Evolutionary conservation across 2,797 vertebrate species (phyloP).

Genomic region (Podargus strigoides): DNA sequence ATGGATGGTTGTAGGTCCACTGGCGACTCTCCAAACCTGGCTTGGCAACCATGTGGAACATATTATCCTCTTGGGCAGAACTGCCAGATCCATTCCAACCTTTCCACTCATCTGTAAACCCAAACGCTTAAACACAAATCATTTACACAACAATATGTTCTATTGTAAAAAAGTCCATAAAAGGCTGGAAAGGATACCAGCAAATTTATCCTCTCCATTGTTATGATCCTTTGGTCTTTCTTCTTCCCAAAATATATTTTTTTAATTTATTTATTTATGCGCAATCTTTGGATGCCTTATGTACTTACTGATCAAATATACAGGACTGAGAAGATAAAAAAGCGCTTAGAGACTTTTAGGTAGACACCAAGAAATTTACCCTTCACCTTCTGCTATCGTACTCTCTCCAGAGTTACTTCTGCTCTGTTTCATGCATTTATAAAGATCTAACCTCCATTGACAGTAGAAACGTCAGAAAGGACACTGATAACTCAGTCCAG

Average conservation of each 20-base stretch:
- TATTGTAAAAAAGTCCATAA: constrained; percentile 37
- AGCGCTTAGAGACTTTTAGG: neutral
- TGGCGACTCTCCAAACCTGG: constrained; percentile 30
- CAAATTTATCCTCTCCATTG: neutral
- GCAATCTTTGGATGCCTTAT: neutral
- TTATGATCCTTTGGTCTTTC: neutral
- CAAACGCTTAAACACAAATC: constrained; percentile 21
- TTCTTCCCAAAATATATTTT: neutral
- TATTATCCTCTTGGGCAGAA: constrained; percentile 33
- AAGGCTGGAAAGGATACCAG: neutral
- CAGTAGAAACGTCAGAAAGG: neutral
- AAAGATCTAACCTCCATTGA: neutral
- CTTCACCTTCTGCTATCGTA: neutral
- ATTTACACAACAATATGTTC: neutral
- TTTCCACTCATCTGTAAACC: constrained; percentile 34
- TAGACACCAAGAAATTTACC: neutral
- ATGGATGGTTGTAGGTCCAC: constrained; percentile 21
- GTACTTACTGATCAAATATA: neutral
- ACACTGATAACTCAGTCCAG: neutral
- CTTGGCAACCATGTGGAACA: constrained; percentile 23
- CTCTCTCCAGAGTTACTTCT: neutral
- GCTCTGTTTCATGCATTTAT: neutral
- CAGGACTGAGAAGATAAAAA: neutral
- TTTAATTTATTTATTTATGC: neutral
- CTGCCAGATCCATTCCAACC: constrained; percentile 13